Evolutionary conservation across 2,888 invertebrate species (phyloP).

Genomic region (Steinernema carpocapsae): DNA sequence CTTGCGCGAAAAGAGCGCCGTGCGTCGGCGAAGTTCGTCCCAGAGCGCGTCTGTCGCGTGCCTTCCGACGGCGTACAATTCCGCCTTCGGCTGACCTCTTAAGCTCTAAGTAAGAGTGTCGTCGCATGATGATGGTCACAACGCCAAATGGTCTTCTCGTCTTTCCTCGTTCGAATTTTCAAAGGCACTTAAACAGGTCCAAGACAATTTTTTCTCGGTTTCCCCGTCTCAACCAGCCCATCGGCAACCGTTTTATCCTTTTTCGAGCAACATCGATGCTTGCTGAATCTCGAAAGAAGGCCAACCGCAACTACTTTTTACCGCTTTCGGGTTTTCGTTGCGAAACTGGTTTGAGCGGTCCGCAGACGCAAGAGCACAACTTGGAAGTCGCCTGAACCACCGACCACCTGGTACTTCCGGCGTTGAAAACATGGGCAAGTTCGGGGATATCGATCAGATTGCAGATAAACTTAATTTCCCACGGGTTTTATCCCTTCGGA

Average conservation of each 20-base stretch:
- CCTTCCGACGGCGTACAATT: neutral
- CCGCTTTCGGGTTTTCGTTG: slow-evolving; percentile 23
- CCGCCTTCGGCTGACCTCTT: slow-evolving; percentile 12
- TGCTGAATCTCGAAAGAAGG: neutral
- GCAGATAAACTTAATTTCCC: neutral
- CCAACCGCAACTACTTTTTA: slow-evolving; percentile 16
- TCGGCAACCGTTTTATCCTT: no score
- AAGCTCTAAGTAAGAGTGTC: neutral
- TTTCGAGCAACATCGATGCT: no score
- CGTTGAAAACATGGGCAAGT: slow-evolving; percentile 5
- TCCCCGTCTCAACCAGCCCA: no score
- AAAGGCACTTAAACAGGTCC: neutral
- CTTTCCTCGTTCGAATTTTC: neutral
- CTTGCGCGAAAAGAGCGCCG: neutral
- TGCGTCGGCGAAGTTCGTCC: neutral
- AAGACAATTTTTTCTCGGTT: no score
- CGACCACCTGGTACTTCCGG: neutral
- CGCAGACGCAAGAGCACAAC: neutral
- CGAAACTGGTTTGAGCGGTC: slow-evolving; percentile 13
- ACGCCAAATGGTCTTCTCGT: neutral
- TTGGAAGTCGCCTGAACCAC: neutral
- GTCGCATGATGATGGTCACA: slow-evolving; percentile 18
- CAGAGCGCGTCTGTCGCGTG: neutral
- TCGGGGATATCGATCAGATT: neutral
- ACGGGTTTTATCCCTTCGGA: no score